Evolutionary conservation across 30 jellyfish, hydroid and myxozoan genomes (phyloP).

Genomic region (Pelagia noctiluca): DNA sequence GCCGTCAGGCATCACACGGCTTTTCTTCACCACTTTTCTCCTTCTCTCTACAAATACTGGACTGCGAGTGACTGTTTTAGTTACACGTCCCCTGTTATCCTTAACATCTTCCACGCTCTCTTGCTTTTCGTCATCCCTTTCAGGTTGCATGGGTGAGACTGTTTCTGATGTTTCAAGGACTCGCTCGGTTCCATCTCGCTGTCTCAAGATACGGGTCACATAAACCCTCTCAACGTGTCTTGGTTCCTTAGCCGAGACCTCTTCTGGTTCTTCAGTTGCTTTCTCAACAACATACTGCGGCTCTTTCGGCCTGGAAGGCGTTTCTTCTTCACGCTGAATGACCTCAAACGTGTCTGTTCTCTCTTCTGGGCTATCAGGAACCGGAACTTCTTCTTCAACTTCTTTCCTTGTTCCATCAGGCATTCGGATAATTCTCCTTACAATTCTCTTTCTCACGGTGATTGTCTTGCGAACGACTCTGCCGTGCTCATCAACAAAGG

Average conservation of each 20-base stretch:
- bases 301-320: not conserved
- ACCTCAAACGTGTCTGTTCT: not conserved
- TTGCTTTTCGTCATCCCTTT: conserved; percentile 52
- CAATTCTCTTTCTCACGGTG: not conserved
- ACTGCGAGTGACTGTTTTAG: conserved; percentile 36
- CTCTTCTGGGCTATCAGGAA: not conserved
- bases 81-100: conserved; percentile 38
- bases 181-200: conserved; percentile 72
- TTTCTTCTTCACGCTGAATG: not conserved
- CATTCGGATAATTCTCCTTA: not conserved
- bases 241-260: conserved; percentile 52
- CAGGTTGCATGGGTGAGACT: conserved; percentile 58
- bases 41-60: conserved; percentile 64
- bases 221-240: conserved; percentile 64
- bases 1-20: conserved; percentile 68
- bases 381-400: not conserved
- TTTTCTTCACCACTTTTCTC: conserved; percentile 38
- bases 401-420: not conserved
- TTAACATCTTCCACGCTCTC: conserved; percentile 11
- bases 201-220: conserved; percentile 58
- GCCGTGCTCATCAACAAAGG: not conserved
- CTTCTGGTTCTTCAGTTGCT: too few relatives aligned
- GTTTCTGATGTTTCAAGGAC: conserved; percentile 69
- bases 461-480: not conserved
- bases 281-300: not conserved